Evolutionary conservation across 2,113 vertebrate genomes (phyloP).

Genomic region (Mesoclemmys tuberculata): DNA sequence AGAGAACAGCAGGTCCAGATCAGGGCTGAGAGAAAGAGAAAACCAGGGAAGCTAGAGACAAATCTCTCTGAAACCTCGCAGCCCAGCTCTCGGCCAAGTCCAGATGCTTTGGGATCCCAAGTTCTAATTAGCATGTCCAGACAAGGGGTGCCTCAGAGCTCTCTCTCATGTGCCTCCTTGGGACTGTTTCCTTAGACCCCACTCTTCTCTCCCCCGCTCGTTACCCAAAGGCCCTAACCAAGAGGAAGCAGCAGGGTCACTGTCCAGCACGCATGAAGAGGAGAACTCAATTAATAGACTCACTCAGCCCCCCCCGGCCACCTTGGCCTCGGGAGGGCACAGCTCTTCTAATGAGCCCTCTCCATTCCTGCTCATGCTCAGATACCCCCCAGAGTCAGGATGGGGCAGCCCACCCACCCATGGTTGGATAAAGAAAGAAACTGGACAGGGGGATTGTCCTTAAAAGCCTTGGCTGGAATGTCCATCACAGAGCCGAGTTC

Average conservation of each 20-base stretch:
- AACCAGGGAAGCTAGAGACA: too few relatives aligned
- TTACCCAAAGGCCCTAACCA: neutral
- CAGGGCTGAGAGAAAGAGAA: too few relatives aligned
- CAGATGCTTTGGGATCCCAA: too few relatives aligned
- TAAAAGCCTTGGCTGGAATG: neutral
- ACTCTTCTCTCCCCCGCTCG: neutral
- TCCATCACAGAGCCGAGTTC: neutral
- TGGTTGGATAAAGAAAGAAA: neutral
- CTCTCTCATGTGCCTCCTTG: neutral
- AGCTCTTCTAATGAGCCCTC: neutral
- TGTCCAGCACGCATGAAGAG: neutral
- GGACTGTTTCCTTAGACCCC: neutral
- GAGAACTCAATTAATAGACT: neutral
- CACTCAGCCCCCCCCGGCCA: neutral
- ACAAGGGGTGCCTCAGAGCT: neutral
- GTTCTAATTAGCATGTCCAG: neutral
- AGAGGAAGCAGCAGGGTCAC: neutral
- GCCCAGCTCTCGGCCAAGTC: too few relatives aligned
- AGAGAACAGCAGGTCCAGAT: too few relatives aligned
- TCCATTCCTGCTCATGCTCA: neutral
- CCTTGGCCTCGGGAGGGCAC: neutral
- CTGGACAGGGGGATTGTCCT: neutral
- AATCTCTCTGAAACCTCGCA: too few relatives aligned
- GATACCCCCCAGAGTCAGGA: neutral
- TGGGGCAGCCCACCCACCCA: neutral